These are phyloP conservation scores for Napeogenes inachia DNA, from an alignment of 2,888 invertebrate species.

Conservation along the genomic window DNA sequence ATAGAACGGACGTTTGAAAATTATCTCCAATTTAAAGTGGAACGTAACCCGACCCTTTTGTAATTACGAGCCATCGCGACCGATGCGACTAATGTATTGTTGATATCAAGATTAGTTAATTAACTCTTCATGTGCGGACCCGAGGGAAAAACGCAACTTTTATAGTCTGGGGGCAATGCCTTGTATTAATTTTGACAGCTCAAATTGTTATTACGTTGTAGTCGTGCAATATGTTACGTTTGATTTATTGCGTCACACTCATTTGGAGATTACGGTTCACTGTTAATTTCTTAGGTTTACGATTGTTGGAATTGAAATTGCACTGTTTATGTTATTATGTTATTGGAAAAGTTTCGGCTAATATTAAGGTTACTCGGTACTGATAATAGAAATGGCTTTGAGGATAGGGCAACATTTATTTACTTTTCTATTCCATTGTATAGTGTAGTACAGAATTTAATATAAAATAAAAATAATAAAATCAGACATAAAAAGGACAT, in stretches of 20 bases:
- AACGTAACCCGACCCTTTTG: slow-evolving; percentile 38
- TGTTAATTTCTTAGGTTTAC: slow-evolving; percentile 17
- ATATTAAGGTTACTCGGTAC: not conserved
- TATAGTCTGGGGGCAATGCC: slow-evolving; percentile 33
- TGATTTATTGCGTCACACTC: slow-evolving; percentile 28
- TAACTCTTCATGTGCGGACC: slow-evolving; percentile 66
- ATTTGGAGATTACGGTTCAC: slow-evolving; percentile 19
- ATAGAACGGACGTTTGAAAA: slow-evolving; percentile 27
- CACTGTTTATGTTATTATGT: not conserved
- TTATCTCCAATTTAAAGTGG: slow-evolving; percentile 32
- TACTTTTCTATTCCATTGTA: not conserved
- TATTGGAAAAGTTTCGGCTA: not conserved
- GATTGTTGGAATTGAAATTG: slow-evolving; percentile 7
- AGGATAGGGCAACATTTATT: not conserved
- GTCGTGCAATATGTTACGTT: slow-evolving; percentile 39
- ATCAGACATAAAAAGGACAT: not conserved
- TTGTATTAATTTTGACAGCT: slow-evolving; percentile 68
- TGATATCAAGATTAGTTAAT: slow-evolving; percentile 77
- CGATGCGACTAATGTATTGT: slow-evolving; percentile 75
- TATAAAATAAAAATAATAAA: not conserved
- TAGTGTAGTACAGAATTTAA: not conserved
- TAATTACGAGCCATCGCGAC: slow-evolving; percentile 53
- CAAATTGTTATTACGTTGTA: slow-evolving; percentile 48
- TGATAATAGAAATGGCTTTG: no score
- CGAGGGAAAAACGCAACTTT: slow-evolving; percentile 29